A percentile compares a stretch with the other conserved stretches of the same genome.
Conservation (phyloP, 1,140 invertebrate genomes). For the Chelonus insularis region DNA sequence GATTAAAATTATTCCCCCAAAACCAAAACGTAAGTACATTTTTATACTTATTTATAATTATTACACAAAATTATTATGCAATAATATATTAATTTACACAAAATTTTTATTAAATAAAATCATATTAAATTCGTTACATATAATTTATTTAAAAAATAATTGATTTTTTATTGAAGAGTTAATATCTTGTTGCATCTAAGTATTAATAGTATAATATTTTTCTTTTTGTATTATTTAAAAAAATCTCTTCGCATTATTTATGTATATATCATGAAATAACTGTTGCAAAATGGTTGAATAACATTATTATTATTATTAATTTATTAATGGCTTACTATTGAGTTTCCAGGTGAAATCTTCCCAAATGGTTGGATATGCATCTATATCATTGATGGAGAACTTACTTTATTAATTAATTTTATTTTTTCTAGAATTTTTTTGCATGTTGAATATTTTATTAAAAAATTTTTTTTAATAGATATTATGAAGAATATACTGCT, state of each 20-base stretch:
- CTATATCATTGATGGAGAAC: not conserved
- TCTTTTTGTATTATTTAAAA: too few relatives aligned
- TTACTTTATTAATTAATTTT: not conserved
- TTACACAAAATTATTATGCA: conserved; percentile 17
- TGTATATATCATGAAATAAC: too few relatives aligned
- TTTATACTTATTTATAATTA: conserved; percentile 11
- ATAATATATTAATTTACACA: too few relatives aligned
- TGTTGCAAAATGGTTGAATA: not conserved
- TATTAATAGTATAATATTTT: too few relatives aligned
- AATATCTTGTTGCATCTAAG: too few relatives aligned
- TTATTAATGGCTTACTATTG: conserved; percentile 42
- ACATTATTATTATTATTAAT: not conserved
- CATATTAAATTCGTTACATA: too few relatives aligned
- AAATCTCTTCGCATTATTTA: not conserved
- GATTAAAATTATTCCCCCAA: conserved; percentile 83
- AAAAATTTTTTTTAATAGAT: too few relatives aligned
- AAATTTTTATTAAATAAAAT: too few relatives aligned
- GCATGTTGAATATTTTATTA: too few relatives aligned
- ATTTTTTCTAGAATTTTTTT: not conserved
- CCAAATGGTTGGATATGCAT: not conserved
- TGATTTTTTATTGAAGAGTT: too few relatives aligned
- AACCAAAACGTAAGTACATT: conserved; percentile 84
- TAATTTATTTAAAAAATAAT: too few relatives aligned
- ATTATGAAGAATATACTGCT: too few relatives aligned
- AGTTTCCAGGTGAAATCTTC: conserved; percentile 50